phyloP scores from a whole-genome alignment of 2,113 vertebrate species.

The Macrotus californicus region DNA sequence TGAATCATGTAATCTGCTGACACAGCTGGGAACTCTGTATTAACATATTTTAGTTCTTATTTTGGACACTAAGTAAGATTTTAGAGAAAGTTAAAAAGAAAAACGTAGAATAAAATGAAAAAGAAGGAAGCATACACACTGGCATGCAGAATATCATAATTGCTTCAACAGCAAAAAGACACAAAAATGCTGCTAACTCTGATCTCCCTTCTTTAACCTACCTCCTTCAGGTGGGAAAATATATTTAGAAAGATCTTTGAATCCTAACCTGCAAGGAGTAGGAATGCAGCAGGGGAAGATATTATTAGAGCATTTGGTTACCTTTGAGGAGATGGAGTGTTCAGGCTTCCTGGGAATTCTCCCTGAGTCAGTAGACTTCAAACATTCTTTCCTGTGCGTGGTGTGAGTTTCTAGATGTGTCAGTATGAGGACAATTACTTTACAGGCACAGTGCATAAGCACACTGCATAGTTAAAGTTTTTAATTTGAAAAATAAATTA shows the following conservation, averaged over 20 bases:
- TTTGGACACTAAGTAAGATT: neutral
- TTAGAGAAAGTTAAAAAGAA: neutral
- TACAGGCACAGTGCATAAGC: constrained; percentile 36
- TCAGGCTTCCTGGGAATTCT: neutral
- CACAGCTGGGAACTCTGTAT: neutral
- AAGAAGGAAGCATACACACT: rapidly evolving
- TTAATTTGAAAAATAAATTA: constrained; percentile 74
- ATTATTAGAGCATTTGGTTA: neutral
- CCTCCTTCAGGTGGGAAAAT: neutral
- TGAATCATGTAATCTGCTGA: neutral
- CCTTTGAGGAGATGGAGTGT: neutral
- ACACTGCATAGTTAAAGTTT: constrained; percentile 44
- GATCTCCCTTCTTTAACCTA: neutral
- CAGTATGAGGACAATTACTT: neutral
- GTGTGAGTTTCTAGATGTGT: neutral
- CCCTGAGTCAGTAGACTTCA: neutral
- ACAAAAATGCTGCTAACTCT: neutral
- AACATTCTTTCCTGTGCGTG: neutral
- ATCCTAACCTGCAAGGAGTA: neutral
- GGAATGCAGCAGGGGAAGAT: neutral
- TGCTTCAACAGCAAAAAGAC: neutral
- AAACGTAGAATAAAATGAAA: neutral
- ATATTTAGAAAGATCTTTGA: neutral
- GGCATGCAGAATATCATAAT: neutral
- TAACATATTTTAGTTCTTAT: neutral